phyloP scores from a whole-genome alignment of 2,113 vertebrate genomes.

The Chascanopsetta lugubris region DNA sequence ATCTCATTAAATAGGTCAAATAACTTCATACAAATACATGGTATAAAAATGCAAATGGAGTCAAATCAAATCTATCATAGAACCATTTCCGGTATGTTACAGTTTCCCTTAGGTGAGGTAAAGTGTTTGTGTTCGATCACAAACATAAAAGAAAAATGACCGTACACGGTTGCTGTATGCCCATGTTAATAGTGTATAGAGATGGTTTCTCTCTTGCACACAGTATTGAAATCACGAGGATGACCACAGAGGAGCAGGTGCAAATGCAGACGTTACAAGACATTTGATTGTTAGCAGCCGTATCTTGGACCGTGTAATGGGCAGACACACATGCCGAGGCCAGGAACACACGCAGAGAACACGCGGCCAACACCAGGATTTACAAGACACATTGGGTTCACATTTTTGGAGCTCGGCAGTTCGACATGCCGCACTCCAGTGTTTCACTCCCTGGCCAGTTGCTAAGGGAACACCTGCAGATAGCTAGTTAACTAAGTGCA shows the following conservation, averaged over 20 bases:
- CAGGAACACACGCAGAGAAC: constrained; percentile 60
- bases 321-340: constrained; percentile 41
- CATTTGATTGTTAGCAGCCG: constrained; percentile 52
- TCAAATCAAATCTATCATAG: too few relatives aligned
- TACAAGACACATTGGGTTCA: constrained; percentile 64
- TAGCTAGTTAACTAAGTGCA: constrained; percentile 82
- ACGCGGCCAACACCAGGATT: constrained; percentile 59
- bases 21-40: too few relatives aligned
- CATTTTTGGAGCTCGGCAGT: constrained; percentile 59
- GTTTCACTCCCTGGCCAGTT: constrained; percentile 71
- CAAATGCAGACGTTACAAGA: constrained; percentile 48
- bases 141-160: too few relatives aligned
- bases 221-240: constrained; percentile 29
- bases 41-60: too few relatives aligned
- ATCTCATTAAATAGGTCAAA: too few relatives aligned
- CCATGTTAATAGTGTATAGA: neutral
- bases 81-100: too few relatives aligned
- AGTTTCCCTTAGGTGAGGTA: too few relatives aligned
- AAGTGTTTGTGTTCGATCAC: too few relatives aligned
- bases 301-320: constrained; percentile 54
- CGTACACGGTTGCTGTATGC: neutral
- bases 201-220: neutral
- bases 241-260: constrained; percentile 33
- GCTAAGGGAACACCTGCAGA: constrained; percentile 79
- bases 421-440: constrained; percentile 41